Evolutionary conservation across 2,888 invertebrate genomes (phyloP), one percentile per base, ranked within the genome.

Genomic region (Blastobasis lacticolella): DNA sequence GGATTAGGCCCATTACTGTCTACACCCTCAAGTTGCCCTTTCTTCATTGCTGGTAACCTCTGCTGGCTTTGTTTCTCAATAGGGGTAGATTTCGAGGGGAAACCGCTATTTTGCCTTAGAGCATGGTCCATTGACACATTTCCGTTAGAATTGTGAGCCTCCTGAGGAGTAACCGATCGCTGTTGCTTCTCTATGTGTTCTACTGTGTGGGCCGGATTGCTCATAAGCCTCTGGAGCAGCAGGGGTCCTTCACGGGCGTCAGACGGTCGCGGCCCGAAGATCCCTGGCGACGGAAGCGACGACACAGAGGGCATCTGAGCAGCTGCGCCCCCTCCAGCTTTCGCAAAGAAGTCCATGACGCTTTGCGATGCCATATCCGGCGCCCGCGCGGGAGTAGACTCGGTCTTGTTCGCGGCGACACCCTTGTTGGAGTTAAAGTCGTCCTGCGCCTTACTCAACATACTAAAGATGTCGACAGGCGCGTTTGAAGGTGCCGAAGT

Each of bases 131-230:
- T 57, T 43, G 73, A 74, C 54, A 76, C 70, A 53, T 78, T 81
- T 23, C 81, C 84, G 66, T 86, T 86, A 36, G 78, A 65, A 64
- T 66, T 69, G 57, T 75, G 78, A 4, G 70, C 71, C 57, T 91
- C 90, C 61, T 92, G 92, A 0, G 95, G 94, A 9, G 95, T 94
- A 40, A 92, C 90, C 10, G 94, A 93, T 49, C 94, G 89, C 64
- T 96, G 95, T 64, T 93, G 93, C 67, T 95, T 95, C 71, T 97
- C 97, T 69, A 97, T 94, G 71, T 97, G 96, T 73, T 96, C 96
- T 0, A 95, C 92, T 51, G 92, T 92, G 71, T 94, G 94, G 9
- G 94, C 95, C 0, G 95, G 95, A 70, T 94, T 93, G 42, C 95
- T 95, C 91, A 96, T 93, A 38, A 96, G 88, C 57, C 94, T 91